phyloP scores from a whole-genome alignment of 2,113 vertebrate genomes.

The Trochalopteron elliotii region DNA sequence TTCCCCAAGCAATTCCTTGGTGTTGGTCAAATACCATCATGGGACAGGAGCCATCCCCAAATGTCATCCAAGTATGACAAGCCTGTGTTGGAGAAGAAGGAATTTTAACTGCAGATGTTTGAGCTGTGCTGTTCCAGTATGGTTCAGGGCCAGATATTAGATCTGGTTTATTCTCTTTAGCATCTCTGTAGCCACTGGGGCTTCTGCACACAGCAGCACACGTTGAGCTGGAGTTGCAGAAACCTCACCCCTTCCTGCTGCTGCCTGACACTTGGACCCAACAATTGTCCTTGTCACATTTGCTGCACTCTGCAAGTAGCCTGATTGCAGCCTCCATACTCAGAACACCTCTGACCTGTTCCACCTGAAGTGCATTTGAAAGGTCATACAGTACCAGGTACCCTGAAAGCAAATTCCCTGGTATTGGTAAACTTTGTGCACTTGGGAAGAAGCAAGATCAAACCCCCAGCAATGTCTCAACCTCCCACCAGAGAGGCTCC shows the following conservation, averaged over 20 bases:
- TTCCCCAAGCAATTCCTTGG: not conserved
- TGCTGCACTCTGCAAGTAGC: not conserved
- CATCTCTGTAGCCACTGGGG: not conserved
- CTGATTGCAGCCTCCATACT: fast-evolving
- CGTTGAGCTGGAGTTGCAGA: fast-evolving
- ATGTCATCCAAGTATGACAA: not conserved
- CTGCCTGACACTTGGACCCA: not conserved
- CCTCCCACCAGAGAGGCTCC: fast-evolving
- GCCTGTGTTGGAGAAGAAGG: not conserved
- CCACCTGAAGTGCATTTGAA: fast-evolving
- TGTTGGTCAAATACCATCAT: not conserved
- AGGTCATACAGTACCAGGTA: fast-evolving
- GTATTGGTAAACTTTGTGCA: not conserved
- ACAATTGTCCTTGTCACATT: not conserved
- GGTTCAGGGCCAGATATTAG: not conserved
- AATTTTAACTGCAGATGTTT: not conserved
- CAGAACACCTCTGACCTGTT: not conserved
- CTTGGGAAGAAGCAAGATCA: not conserved
- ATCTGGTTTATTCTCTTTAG: not conserved
- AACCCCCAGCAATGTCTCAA: not conserved
- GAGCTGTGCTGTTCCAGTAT: not conserved
- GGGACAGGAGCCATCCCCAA: not conserved
- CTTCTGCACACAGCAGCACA: not conserved
- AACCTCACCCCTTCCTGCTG: not conserved
- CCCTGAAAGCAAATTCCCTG: not conserved